phyloP scores from a whole-genome alignment of 2,113 vertebrate genomes.

The Onychostruthus taczanowskii region DNA sequence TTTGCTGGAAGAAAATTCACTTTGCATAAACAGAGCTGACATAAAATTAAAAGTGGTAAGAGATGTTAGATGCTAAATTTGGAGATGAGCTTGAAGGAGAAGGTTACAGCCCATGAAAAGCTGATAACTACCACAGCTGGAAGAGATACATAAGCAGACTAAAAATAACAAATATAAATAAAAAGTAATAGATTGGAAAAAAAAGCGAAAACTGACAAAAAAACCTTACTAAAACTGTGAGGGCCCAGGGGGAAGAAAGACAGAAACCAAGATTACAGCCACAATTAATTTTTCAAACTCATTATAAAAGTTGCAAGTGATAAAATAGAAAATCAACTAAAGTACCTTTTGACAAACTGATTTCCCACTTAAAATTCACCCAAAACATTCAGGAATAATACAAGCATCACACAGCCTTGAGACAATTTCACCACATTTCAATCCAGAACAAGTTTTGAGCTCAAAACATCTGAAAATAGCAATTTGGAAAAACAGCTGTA shows the following conservation, averaged over 20 bases:
- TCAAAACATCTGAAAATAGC: slow-evolving; percentile 2
- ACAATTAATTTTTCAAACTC: not conserved
- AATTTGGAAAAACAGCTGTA: not conserved
- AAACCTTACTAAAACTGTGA: not conserved
- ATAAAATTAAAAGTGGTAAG: not conserved
- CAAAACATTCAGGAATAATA: not conserved
- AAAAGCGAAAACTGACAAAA: not conserved
- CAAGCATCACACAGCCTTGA: not conserved
- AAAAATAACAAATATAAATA: not conserved
- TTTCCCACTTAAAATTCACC: not conserved
- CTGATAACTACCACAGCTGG: not conserved
- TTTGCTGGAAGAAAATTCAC: not conserved
- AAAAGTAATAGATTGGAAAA: not conserved
- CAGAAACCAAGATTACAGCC: not conserved
- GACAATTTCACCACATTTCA: not conserved
- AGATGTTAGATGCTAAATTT: not conserved
- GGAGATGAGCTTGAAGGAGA: not conserved
- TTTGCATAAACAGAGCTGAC: not conserved
- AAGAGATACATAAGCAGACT: not conserved
- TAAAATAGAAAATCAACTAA: not conserved
- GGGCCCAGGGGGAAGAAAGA: not conserved
- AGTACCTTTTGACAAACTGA: not conserved
- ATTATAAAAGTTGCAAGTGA: not conserved
- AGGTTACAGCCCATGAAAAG: not conserved
- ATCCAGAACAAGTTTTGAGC: not conserved